Conservation (phyloP, 2,113 vertebrate genomes). For the Erpornis zantholeuca region DNA sequence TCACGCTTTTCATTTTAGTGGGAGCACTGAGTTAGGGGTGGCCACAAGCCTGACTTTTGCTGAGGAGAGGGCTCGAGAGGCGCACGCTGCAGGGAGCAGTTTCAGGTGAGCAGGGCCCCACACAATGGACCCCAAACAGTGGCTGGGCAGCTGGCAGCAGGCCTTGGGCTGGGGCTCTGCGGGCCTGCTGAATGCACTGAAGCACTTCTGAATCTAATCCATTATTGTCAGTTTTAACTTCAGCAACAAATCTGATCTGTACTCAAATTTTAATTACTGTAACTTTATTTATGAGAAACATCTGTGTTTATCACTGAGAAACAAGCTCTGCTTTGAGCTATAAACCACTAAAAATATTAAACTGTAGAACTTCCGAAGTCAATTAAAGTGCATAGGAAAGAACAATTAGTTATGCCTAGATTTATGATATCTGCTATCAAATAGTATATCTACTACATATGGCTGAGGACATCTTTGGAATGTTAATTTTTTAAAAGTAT, state of each 20-base stretch:
- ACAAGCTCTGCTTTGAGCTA: background rate
- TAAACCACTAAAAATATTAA: background rate
- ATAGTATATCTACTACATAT: background rate
- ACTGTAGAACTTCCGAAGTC: background rate
- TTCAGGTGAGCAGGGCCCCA: fast-evolving
- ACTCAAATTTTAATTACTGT: background rate
- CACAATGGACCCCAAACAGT: fast-evolving
- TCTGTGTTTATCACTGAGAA: slow-evolving; percentile 19
- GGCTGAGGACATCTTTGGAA: background rate
- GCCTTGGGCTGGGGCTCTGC: background rate
- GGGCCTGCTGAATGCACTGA: background rate
- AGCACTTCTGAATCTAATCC: background rate
- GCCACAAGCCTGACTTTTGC: background rate
- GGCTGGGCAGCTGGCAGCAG: background rate
- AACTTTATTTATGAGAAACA: slow-evolving; percentile 13
- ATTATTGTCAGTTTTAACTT: background rate
- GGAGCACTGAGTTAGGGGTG: background rate
- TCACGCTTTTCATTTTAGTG: background rate
- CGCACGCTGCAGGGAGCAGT: background rate
- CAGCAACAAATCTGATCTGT: background rate
- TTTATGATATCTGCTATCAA: background rate
- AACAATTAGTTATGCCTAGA: background rate
- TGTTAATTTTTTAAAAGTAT: background rate
- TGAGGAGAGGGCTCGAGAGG: background rate
- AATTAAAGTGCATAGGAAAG: background rate